Conservation (phyloP, 2,888 invertebrate species). For the Leucoma salicis region DNA sequence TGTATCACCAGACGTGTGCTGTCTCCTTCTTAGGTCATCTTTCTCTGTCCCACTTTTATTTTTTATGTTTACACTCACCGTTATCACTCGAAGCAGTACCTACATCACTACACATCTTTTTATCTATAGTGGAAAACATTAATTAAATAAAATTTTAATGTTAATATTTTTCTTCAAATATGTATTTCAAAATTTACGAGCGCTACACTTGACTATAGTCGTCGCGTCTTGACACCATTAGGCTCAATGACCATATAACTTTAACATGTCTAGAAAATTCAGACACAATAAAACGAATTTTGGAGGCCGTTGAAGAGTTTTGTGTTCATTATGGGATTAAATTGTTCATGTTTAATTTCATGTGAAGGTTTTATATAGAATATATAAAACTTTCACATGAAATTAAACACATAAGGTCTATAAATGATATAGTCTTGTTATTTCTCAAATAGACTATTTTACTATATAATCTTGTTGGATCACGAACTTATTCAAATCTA, state of each 20-base stretch:
- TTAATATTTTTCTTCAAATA: background rate
- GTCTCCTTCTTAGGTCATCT: too few species aligned
- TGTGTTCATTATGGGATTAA: conserved; percentile 15
- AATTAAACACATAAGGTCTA: too few species aligned
- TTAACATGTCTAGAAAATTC: conserved; percentile 20
- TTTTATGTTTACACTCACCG: too few species aligned
- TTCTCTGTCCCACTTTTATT: too few species aligned
- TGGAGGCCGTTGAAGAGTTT: conserved; percentile 3
- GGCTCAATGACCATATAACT: conserved; percentile 32
- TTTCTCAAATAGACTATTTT: too few species aligned
- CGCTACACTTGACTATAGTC: conserved; percentile 26
- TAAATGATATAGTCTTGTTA: too few species aligned
- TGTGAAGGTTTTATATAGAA: too few species aligned
- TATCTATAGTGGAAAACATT: conserved; percentile 4
- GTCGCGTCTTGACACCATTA: conserved; percentile 26
- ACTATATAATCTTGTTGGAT: too few species aligned
- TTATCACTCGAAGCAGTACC: conserved; percentile 8
- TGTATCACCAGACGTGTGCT: too few species aligned
- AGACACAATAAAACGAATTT: conserved; percentile 15
- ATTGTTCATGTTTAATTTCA: too few species aligned
- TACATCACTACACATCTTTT: conserved; percentile 13
- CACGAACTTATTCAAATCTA: too few species aligned
- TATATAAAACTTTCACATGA: too few species aligned
- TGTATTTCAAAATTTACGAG: conserved; percentile 7
- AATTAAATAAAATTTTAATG: background rate